phyloP scores from a whole-genome alignment of 2,113 vertebrate species.

The Mungos mungo region DNA sequence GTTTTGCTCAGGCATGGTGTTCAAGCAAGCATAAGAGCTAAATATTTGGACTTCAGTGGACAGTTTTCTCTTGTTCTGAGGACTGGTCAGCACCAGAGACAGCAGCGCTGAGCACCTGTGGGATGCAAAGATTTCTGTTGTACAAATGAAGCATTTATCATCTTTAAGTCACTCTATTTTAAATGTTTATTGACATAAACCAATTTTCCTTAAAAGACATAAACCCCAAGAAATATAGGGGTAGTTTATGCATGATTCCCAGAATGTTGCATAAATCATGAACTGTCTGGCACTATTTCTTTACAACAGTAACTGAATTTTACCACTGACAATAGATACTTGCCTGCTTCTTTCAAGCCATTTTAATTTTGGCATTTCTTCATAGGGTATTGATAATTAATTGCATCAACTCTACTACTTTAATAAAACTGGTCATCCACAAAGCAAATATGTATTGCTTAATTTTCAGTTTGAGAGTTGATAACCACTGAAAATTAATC shows the following conservation, averaged over 20 bases:
- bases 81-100: background rate
- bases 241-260: background rate
- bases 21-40: background rate
- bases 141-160: background rate
- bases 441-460: slow-evolving; percentile 77
- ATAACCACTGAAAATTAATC: slow-evolving; percentile 83
- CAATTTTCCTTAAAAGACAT: background rate
- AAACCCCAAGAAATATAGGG: background rate
- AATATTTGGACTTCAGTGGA: background rate
- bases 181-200: background rate
- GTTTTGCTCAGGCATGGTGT: background rate
- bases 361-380: slow-evolving; percentile 68
- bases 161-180: background rate
- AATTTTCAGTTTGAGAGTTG: slow-evolving; percentile 79
- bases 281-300: background rate
- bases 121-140: background rate
- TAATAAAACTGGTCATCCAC: slow-evolving; percentile 77
- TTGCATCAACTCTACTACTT: slow-evolving; percentile 65
- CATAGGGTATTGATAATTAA: slow-evolving; percentile 73
- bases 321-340: background rate
- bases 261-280: background rate
- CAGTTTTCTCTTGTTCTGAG: background rate
- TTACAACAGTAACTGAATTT: slow-evolving; percentile 10
- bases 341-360: background rate
- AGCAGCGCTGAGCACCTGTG: background rate